phyloP scores from a whole-genome alignment of 1,140 invertebrate genomes.

The Amphibalanus amphitrite region DNA sequence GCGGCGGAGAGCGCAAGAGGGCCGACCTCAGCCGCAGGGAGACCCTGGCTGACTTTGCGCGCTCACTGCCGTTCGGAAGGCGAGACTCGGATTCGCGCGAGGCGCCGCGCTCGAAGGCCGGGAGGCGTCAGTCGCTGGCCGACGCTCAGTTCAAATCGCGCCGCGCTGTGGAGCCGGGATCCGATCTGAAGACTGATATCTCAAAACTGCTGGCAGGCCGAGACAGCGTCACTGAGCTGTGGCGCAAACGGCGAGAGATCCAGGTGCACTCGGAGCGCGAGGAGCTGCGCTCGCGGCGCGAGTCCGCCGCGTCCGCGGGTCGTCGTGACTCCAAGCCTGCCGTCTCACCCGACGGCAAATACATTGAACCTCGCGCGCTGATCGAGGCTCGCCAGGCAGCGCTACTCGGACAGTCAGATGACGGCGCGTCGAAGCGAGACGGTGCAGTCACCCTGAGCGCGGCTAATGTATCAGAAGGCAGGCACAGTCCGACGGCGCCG shows the following conservation, averaged over 20 bases:
- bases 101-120: conserved; percentile 16
- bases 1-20: conserved; percentile 14
- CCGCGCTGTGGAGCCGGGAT: conserved; percentile 12
- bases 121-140: conserved; percentile 14
- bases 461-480: not conserved
- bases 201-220: conserved; percentile 17
- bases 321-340: not conserved
- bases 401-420: not conserved
- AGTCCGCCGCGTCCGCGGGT: not conserved
- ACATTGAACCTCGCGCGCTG: conserved; percentile 4
- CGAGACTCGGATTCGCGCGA: conserved; percentile 22
- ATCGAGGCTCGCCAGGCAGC: not conserved
- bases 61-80: conserved; percentile 28
- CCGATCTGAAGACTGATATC: conserved; percentile 16
- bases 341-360: not conserved
- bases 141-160: conserved; percentile 16
- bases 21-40: conserved; percentile 47
- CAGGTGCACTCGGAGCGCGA: not conserved
- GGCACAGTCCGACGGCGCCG: not conserved
- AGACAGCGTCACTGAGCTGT: conserved; percentile 18
- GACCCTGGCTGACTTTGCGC: conserved; percentile 60
- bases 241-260: not conserved
- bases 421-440: not conserved
- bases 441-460: not conserved
- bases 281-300: not conserved